Base-by-base conservation (phyloP, 2,888 invertebrate genomes). In the Yponomeuta malinellus region DNA sequence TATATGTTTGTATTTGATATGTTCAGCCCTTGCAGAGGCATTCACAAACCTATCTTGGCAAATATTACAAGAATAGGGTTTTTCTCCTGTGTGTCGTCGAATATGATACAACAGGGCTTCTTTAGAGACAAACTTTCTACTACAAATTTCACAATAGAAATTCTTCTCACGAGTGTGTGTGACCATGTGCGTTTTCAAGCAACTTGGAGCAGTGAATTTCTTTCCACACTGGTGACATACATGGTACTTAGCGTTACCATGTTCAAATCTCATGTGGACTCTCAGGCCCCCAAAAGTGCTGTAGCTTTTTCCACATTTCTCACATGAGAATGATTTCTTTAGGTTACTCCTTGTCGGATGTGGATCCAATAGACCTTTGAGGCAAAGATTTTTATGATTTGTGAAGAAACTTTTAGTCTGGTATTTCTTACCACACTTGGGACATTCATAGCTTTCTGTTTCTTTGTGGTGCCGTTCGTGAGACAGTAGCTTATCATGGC, bases 121-220 rank as follows among this genome's bases (percentile, higher is more conserved):
- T 75, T 89, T 90, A 0, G 90, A 84, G 0, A 90, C 91, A 82
- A 90, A 90, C 69, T 79, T 84, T 37, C 81, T 80, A 0, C 76
- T 76, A 74, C 92, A 92, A 63, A 88, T 77, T 23, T 83, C 79
- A 77, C 92, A 92, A 72, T 84, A 80, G 71, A 88, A 91, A 63
- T 90, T 90, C 73, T 84, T 90, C 71, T 88, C 90, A 1, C 88
- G 86, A 0, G 92, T 90, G 70, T 92, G 91, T 59, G 83, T 91
- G 2, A 92, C 76, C 84, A 89, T 85, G 69, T 90, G 90, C 2
- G 80, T 81, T 75, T 84, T 88, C 15, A 90, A 77, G 72, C 87
- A 89, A 73, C 90, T 90, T 0, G 89, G 90, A 63, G 90, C 90
- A n/a, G 89, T 89, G 68, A 91, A 91, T 65, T 85, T 79, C 73